Evolutionary conservation across 2,797 vertebrate genomes (phyloP).

Genomic region (Acipenser ruthenus): DNA sequence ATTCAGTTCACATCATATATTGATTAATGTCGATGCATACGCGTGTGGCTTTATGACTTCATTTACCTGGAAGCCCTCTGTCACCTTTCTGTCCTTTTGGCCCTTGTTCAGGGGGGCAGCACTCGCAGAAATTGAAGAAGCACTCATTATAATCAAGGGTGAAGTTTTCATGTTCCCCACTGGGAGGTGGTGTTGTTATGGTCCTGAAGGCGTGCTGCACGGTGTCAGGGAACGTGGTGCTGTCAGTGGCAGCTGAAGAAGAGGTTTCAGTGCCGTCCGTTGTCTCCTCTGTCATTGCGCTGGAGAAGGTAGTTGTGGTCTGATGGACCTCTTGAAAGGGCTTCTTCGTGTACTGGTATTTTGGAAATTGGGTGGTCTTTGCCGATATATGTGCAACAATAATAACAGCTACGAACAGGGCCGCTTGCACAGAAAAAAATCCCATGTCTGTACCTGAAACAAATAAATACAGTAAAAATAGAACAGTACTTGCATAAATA

Average conservation of each 20-base stretch:
- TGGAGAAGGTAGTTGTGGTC: slow-evolving; percentile 39
- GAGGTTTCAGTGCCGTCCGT: slow-evolving; percentile 35
- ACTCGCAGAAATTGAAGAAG: slow-evolving; percentile 92
- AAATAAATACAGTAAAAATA: not conserved
- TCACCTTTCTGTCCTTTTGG: slow-evolving; percentile 70
- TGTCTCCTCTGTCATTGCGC: slow-evolving; percentile 34
- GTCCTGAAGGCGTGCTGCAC: slow-evolving; percentile 32
- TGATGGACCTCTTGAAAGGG: slow-evolving; percentile 37
- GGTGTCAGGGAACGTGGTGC: slow-evolving; percentile 37
- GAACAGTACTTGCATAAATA: not conserved
- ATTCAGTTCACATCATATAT: slow-evolving; percentile 16
- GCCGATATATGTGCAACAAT: slow-evolving; percentile 29
- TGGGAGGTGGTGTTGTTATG: slow-evolving; percentile 42
- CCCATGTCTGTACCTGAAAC: slow-evolving; percentile 50
- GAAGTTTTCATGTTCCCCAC: slow-evolving; percentile 65
- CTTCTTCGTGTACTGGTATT: slow-evolving; percentile 80
- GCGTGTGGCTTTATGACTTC: slow-evolving; percentile 12
- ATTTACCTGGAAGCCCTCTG: slow-evolving; percentile 70
- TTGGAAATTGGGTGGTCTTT: slow-evolving; percentile 74
- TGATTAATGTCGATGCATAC: slow-evolving; percentile 17
- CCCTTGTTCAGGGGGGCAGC: slow-evolving; percentile 69
- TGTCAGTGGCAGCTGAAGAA: slow-evolving; percentile 36
- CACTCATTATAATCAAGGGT: slow-evolving; percentile 79
- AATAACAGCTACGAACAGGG: slow-evolving; percentile 40
- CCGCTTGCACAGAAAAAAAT: slow-evolving; percentile 30